Percentiles rank a stretch among this genome's conserved stretches.
phyloP scores from a whole-genome alignment of 1,140 invertebrate species.

The Lepidostoma basale region DNA sequence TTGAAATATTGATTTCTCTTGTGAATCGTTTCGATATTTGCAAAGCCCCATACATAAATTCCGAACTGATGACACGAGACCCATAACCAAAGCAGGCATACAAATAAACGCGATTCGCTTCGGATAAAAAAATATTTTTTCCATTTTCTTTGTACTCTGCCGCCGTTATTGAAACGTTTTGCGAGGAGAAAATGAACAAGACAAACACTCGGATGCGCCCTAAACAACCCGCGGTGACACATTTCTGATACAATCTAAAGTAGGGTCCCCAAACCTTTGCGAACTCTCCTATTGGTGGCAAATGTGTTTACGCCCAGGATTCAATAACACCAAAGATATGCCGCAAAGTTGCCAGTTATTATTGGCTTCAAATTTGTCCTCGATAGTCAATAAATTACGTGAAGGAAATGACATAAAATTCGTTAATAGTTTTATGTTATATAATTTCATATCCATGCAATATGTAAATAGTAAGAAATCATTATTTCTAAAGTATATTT shows the following conservation, averaged over 20 bases:
- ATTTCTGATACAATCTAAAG: slow-evolving; percentile 22
- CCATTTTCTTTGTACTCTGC: slow-evolving; percentile 4
- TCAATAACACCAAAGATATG: too few species aligned
- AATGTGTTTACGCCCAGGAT: not conserved
- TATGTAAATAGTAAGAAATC: too few species aligned
- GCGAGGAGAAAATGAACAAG: slow-evolving; percentile 25
- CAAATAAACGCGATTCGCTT: not conserved
- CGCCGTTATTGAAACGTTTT: slow-evolving; percentile 22
- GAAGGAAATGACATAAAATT: too few species aligned
- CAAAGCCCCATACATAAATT: too few species aligned
- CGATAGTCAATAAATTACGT: too few species aligned
- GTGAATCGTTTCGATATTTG: too few species aligned
- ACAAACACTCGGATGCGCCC: slow-evolving; percentile 19
- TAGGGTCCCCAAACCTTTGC: slow-evolving; percentile 14
- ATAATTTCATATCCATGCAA: too few species aligned
- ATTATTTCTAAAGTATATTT: too few species aligned
- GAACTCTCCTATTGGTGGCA: slow-evolving; percentile 5
- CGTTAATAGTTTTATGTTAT: too few species aligned
- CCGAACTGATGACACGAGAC: not conserved
- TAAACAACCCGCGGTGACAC: slow-evolving; percentile 21
- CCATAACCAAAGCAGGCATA: not conserved
- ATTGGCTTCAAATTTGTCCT: too few species aligned
- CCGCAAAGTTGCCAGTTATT: too few species aligned
- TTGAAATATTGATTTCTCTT: too few species aligned
- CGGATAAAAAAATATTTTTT: slow-evolving; percentile 3